Percentiles rank a stretch among this genome's conserved stretches.
These are phyloP conservation scores for Lepidonotus clava DNA, from an alignment of 2,888 invertebrate genomes.

Conservation along the genomic window DNA sequence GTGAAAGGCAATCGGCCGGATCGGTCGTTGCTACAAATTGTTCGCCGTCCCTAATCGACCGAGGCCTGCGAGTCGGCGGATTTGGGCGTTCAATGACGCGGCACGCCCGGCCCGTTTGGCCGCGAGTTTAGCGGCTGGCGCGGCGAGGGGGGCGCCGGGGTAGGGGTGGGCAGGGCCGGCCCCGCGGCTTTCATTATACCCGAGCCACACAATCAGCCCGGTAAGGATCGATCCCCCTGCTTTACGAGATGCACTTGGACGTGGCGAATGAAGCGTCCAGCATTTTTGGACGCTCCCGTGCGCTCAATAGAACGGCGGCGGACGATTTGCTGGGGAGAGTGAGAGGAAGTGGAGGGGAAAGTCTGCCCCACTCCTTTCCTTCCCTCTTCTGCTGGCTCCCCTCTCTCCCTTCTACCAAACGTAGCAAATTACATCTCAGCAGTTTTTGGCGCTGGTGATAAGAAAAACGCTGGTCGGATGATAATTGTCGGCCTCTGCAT, in stretches of 20 bases:
- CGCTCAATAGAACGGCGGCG: background rate
- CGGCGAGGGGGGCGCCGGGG: conserved; percentile 6
- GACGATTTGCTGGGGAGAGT: background rate
- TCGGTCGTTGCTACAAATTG: conserved; percentile 40
- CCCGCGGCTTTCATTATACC: conserved; percentile 2
- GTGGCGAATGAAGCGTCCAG: conserved; percentile 17
- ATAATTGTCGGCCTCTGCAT: conserved; percentile 38
- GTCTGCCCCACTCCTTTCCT: background rate
- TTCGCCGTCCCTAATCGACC: conserved; percentile 40
- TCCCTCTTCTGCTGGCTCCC: background rate
- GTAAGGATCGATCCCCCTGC: conserved; percentile 14
- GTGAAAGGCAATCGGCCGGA: conserved; percentile 38
- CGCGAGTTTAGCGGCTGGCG: too few species aligned
- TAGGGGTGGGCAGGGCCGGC: conserved; percentile 1
- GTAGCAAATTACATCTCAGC: conserved; percentile 7
- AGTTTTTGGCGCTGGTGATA: background rate
- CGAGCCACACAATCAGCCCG: background rate
- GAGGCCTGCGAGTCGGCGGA: conserved; percentile 10
- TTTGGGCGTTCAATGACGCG: conserved; percentile 17
- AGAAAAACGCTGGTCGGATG: conserved; percentile 4
- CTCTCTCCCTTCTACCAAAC: background rate
- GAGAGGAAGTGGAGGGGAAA: background rate
- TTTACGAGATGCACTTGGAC: background rate
- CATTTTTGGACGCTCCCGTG: background rate
- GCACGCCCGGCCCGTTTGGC: background rate